A percentile compares a stretch with the other conserved stretches of the same genome.
Conservation (phyloP, 2,888 invertebrate genomes). For the Drosophila prolongata region DNA sequence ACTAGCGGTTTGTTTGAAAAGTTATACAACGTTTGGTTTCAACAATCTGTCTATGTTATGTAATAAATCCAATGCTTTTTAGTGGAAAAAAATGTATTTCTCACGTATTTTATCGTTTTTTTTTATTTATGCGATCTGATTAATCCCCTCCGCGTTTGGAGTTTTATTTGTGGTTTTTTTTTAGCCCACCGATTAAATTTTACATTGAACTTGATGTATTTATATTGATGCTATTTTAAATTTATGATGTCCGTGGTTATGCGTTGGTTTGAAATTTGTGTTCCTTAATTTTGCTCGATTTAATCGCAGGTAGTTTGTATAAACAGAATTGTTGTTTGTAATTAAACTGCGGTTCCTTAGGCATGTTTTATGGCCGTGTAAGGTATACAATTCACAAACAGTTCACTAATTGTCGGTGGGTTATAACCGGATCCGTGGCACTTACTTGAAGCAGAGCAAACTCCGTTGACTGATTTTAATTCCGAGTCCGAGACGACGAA, state of each 20-base stretch:
- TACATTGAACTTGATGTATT: conserved; percentile 21
- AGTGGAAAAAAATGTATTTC: neutral
- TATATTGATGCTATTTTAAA: conserved; percentile 19
- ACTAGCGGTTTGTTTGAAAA: too few relatives aligned
- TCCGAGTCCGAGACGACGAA: conserved; percentile 59
- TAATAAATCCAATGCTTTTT: neutral
- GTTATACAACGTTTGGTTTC: too few relatives aligned
- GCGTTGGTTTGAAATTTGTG: conserved; percentile 2
- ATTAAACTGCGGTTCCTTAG: conserved; percentile 33
- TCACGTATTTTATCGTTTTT: neutral
- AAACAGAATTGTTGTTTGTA: conserved; percentile 37
- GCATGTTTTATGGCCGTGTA: conserved; percentile 10
- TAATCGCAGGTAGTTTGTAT: conserved; percentile 16
- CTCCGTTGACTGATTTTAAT: conserved; percentile 40
- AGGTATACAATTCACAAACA: conserved; percentile 9
- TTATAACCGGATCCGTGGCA: conserved; percentile 1
- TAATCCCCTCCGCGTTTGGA: neutral
- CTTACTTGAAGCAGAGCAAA: conserved; percentile 23
- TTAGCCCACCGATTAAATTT: neutral
- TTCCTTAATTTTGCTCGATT: conserved; percentile 11
- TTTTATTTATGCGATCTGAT: neutral
- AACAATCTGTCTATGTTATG: neutral
- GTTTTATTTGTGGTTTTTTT: conserved; percentile 5
- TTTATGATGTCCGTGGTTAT: conserved; percentile 10
- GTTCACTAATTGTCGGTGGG: conserved; percentile 17